These are phyloP conservation scores for Protonibea diacanthus DNA, from an alignment of 2,797 vertebrate genomes.

Conservation along the genomic window DNA sequence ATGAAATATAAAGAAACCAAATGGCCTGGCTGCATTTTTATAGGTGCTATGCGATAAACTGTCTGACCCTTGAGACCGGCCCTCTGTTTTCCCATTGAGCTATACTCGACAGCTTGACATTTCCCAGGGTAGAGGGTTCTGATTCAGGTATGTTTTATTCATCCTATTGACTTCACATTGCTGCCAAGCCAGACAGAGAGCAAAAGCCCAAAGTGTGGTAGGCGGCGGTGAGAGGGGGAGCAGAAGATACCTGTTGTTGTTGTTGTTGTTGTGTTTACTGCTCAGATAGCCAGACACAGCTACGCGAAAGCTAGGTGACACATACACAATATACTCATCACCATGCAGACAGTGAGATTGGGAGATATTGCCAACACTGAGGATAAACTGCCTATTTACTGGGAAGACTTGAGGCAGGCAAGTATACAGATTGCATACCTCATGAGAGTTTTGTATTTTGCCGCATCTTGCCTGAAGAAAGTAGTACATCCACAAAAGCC, in stretches of 20 bases:
- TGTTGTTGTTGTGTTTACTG: slow-evolving; percentile 69
- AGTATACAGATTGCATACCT: slow-evolving; percentile 42
- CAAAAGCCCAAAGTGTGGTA: slow-evolving; percentile 64
- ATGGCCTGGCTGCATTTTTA: slow-evolving; percentile 34
- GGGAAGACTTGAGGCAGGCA: slow-evolving; percentile 31
- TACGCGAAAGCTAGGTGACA: slow-evolving; percentile 68
- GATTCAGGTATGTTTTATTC: slow-evolving; percentile 87
- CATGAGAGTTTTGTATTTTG: slow-evolving; percentile 28
- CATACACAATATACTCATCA: slow-evolving; percentile 69
- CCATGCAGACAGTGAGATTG: slow-evolving; percentile 59
- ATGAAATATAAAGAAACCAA: slow-evolving; percentile 47
- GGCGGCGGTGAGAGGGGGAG: slow-evolving; percentile 57
- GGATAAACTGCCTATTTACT: slow-evolving; percentile 60
- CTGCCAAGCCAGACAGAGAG: slow-evolving; percentile 68
- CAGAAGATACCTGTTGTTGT: slow-evolving; percentile 66
- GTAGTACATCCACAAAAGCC: slow-evolving; percentile 10
- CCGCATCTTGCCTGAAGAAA: slow-evolving; percentile 30
- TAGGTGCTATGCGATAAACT: slow-evolving; percentile 60
- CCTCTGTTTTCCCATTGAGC: slow-evolving; percentile 81
- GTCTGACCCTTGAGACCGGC: slow-evolving; percentile 66
- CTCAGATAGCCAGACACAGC: slow-evolving; percentile 64
- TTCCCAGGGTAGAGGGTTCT: slow-evolving; percentile 80
- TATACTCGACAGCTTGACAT: slow-evolving; percentile 83
- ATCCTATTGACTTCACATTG: slow-evolving; percentile 80
- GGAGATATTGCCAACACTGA: slow-evolving; percentile 54